Evolutionary conservation across 2,113 vertebrate genomes (phyloP).

Genomic region (Agelaius tricolor): DNA sequence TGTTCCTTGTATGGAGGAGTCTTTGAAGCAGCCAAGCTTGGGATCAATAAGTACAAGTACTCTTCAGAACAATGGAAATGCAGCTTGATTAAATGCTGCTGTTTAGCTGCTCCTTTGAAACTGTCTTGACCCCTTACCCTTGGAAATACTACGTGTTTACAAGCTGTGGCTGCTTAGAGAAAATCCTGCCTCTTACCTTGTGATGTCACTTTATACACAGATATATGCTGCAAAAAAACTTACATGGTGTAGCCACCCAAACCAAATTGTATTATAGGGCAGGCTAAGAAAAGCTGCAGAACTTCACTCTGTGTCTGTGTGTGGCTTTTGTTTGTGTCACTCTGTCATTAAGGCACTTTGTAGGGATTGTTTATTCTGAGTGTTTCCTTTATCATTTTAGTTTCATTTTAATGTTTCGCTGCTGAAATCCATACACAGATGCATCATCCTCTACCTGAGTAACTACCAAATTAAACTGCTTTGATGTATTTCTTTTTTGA

Average conservation of each 20-base stretch:
- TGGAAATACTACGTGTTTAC: background rate
- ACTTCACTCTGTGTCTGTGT: background rate
- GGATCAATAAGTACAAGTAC: slow-evolving; percentile 69
- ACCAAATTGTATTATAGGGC: background rate
- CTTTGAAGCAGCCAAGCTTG: slow-evolving; percentile 25
- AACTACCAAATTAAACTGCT: background rate
- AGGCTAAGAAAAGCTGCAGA: background rate
- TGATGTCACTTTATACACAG: background rate
- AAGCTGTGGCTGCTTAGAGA: background rate
- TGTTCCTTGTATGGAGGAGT: slow-evolving; percentile 4
- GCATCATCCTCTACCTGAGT: background rate
- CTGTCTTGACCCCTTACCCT: background rate
- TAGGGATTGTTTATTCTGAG: background rate
- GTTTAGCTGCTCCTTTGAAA: slow-evolving; percentile 57
- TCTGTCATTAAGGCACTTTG: accelerated
- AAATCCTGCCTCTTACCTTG: background rate
- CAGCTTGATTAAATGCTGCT: slow-evolving; percentile 42
- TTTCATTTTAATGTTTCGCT: background rate
- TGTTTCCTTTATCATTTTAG: background rate
- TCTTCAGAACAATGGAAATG: slow-evolving; percentile 7
- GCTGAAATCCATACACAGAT: background rate
- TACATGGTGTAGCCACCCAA: background rate
- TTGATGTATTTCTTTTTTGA: background rate
- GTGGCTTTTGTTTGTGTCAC: background rate
- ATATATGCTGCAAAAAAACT: background rate